phyloP scores from a whole-genome alignment of 2,888 invertebrate genomes.

The Stenurella melanura region DNA sequence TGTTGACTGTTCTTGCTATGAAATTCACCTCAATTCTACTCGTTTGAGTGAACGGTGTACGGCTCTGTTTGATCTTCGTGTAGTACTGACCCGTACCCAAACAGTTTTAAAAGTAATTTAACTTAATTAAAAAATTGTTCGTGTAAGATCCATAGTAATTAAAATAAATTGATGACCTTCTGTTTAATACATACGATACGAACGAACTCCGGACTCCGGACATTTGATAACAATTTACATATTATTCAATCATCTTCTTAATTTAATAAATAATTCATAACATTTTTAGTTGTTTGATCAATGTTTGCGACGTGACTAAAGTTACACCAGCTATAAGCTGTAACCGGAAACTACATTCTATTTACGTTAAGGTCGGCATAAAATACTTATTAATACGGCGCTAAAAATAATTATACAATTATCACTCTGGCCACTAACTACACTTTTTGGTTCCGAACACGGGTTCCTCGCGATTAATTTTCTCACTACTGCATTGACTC shows the following conservation, averaged over 20 bases:
- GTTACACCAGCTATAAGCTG: conserved; percentile 23
- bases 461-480: not conserved
- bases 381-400: conserved; percentile 34
- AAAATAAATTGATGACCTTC: conserved; percentile 22
- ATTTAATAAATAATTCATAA: conserved; percentile 37
- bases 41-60: too few species aligned
- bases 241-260: conserved; percentile 5
- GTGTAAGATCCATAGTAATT: not conserved
- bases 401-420: conserved; percentile 40
- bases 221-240: conserved; percentile 30
- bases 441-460: conserved; percentile 2
- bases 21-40: too few species aligned
- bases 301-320: conserved; percentile 29
- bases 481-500: too few species aligned
- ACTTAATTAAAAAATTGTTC: not conserved
- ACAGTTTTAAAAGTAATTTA: not conserved
- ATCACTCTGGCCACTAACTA: conserved; percentile 19
- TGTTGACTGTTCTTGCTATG: too few species aligned
- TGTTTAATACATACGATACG: conserved; percentile 12
- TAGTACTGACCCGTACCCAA: not conserved
- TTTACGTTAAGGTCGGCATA: conserved; percentile 37
- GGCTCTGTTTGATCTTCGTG: not conserved
- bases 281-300: conserved; percentile 37
- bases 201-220: conserved; percentile 31
- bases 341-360: conserved; percentile 40